Base-by-base conservation (phyloP, 1,140 invertebrate genomes). In the Augochlora pura region DNA sequence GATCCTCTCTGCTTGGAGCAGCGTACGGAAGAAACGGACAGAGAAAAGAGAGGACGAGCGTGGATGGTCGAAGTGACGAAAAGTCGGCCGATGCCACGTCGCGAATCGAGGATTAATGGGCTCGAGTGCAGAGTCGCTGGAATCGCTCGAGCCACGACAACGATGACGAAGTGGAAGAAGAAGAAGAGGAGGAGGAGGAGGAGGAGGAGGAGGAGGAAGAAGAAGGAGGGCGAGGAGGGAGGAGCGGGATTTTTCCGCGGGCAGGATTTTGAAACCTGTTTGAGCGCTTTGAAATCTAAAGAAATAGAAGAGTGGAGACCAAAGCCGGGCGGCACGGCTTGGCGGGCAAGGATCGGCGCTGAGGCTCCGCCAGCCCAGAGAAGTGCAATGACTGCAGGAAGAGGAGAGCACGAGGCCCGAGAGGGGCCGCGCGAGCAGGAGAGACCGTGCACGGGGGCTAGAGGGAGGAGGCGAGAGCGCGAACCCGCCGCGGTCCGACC, bases 221-320 rank as follows among this genome's bases (percentile, higher is more conserved):
- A n/a, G 25, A 6, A 2, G 0, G 32, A 12, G 18, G 8, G 32
- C 49, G 49, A 18, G 25, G 27, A 64, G 62, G 54, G 57, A 38
- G 38, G 27, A 75, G 87, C 84, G 84, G 69, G 78, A 92, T 91
- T 92, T 93, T 93, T 92, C 88, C 88, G 90, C 90, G 88, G 91
- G 91, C 91, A 91, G 92, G 91, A 93, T 92, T 93, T 92, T 91
- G 91, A 93, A 93, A 92, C 92, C 92, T 92, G 92, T 93, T 93
- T 92, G 90, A 90, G 90, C 87, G 88, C 91, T 91, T 91, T 91
- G 90, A 91, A 91, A 92, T 91, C 90, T 91, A 90, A 89, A 90
- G 88, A 91, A 91, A 91, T 91, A 91, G 90, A 89, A 88, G 88
- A 90, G 88, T 80, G 79, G 84, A 86, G 87, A 86, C 85, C 88